These are phyloP conservation scores for Trachelipus rathkii DNA, from an alignment of 1,140 invertebrate genomes.

Conservation along the genomic window DNA sequence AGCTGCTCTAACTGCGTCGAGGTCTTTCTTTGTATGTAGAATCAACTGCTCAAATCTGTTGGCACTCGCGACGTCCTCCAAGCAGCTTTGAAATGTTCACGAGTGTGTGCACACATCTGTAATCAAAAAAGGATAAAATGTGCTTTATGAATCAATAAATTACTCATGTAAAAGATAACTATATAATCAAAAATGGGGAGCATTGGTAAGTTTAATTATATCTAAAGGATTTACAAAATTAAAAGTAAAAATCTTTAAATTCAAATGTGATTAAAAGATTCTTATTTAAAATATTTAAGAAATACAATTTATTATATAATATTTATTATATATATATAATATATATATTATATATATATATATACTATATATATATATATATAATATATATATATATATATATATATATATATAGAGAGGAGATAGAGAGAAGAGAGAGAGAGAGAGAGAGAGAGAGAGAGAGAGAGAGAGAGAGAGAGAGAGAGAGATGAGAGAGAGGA, in stretches of 20 bases:
- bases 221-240: too few relatives aligned
- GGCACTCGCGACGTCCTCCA: slow-evolving; percentile 86
- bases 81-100: slow-evolving; percentile 83
- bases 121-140: slow-evolving; percentile 48
- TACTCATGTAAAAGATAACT: not conserved
- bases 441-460: too few relatives aligned
- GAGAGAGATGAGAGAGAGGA: too few relatives aligned
- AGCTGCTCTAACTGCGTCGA: slow-evolving; percentile 75
- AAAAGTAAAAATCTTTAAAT: slow-evolving; percentile 19
- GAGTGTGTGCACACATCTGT: slow-evolving; percentile 75
- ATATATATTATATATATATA: not conserved
- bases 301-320: not conserved
- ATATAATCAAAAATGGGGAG: slow-evolving; percentile 22
- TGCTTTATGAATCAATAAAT: not conserved
- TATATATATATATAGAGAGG: too few relatives aligned
- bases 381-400: not conserved
- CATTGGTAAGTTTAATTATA: slow-evolving; percentile 29
- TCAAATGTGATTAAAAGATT: not conserved
- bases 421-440: too few relatives aligned
- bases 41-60: slow-evolving; percentile 86
- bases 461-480: too few relatives aligned
- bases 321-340: not conserved
- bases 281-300: not conserved
- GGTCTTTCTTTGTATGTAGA: slow-evolving; percentile 75
- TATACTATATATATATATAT: too few relatives aligned